A percentile compares a stretch with the other conserved stretches of the same genome.
phyloP scores from a whole-genome alignment of 2,113 vertebrate genomes.

The Cyrtonyx montezumae region DNA sequence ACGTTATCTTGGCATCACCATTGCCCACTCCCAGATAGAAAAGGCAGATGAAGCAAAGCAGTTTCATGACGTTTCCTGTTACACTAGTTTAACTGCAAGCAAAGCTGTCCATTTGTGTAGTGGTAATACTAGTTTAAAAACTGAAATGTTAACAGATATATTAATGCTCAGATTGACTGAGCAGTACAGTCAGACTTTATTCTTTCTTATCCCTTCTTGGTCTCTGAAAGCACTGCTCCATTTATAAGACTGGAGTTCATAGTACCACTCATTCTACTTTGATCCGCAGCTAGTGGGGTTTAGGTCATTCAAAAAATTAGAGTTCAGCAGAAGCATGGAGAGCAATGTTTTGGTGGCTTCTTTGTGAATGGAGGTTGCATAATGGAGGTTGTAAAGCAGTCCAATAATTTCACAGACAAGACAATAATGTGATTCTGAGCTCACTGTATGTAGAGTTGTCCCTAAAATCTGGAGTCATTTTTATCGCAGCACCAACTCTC shows the following conservation, averaged over 20 bases:
- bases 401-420: not conserved
- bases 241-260: not conserved
- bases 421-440: not conserved
- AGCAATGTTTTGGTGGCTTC: not conserved
- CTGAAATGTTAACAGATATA: not conserved
- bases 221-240: not conserved
- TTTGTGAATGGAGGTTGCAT: not conserved
- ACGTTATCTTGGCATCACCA: not conserved
- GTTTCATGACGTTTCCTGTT: not conserved
- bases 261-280: not conserved
- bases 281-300: not conserved
- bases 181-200: not conserved
- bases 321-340: not conserved
- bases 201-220: not conserved
- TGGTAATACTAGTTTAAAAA: not conserved
- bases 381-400: not conserved
- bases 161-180: not conserved
- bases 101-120: not conserved
- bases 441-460: rapidly evolving
- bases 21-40: not conserved
- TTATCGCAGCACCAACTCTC: not conserved
- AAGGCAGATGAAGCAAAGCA: not conserved
- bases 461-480: not conserved
- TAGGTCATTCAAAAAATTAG: not conserved
- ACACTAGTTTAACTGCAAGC: not conserved